Conservation (phyloP, 1,140 invertebrate species). For the Rhyacophila brunnea region DNA sequence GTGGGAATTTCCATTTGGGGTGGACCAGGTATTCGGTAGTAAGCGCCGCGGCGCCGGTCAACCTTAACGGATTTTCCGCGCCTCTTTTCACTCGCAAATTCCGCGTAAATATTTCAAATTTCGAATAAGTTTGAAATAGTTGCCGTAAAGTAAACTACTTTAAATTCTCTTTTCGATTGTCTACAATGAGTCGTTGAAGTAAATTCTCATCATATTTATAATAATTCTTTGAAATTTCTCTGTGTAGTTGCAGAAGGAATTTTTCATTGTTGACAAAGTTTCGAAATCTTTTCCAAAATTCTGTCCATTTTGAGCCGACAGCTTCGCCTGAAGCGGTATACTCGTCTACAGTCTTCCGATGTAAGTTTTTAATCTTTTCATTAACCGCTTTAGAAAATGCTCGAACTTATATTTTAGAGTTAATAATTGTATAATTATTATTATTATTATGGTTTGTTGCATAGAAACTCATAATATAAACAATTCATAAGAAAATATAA, state of each 20-base stretch:
- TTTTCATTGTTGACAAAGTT: conserved; percentile 3
- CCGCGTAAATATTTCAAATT: background rate
- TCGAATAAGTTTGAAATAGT: background rate
- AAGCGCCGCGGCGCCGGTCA: conserved; percentile 15
- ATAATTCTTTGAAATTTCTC: background rate
- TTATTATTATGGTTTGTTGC: too few species aligned
- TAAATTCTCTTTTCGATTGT: conserved; percentile 5
- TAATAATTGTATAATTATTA: too few species aligned
- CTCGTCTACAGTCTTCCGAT: conserved; percentile 34
- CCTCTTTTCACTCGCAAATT: conserved; percentile 2
- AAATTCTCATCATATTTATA: background rate
- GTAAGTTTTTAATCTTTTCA: conserved; percentile 18
- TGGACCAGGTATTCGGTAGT: conserved; percentile 10
- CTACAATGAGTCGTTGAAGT: conserved; percentile 2
- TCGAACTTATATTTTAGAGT: too few species aligned
- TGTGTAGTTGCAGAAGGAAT: background rate
- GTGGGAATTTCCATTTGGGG: conserved; percentile 15
- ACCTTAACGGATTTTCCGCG: conserved; percentile 10
- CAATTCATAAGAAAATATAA: too few species aligned
- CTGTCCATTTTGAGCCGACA: conserved; percentile 32
- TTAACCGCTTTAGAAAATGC: too few species aligned
- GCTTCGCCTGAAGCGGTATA: conserved; percentile 33
- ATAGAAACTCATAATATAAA: too few species aligned
- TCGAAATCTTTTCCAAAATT: conserved; percentile 33
- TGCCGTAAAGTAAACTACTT: background rate